Percentiles rank a stretch among this genome's conserved stretches.
Conservation (phyloP, 2,113 vertebrate species). For the Cardinalis cardinalis region DNA sequence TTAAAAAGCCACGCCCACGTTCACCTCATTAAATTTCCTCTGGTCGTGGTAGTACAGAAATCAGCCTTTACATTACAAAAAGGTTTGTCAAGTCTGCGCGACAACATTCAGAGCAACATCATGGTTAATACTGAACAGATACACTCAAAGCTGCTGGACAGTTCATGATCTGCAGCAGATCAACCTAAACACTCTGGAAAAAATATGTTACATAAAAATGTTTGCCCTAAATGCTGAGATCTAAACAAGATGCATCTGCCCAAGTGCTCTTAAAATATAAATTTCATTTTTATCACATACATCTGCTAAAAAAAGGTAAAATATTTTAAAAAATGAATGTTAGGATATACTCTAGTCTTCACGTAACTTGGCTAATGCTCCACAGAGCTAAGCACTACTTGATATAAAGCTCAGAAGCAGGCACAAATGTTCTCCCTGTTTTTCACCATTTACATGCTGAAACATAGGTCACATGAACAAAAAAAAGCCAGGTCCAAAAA, state of each 20-base stretch:
- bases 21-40: constrained; percentile 96
- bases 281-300: constrained; percentile 58
- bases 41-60: constrained; percentile 55
- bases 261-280: constrained; percentile 65
- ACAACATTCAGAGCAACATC: constrained; percentile 69
- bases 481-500: constrained; percentile 52
- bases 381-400: constrained; percentile 56
- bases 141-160: constrained; percentile 38
- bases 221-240: constrained; percentile 37
- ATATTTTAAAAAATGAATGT: constrained; percentile 39
- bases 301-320: constrained; percentile 64
- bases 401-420: constrained; percentile 65
- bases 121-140: constrained; percentile 67
- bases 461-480: constrained; percentile 57
- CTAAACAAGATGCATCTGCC: constrained; percentile 56
- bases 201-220: constrained; percentile 17
- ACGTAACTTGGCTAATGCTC: constrained; percentile 57
- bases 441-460: constrained; percentile 71
- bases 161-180: constrained; percentile 58
- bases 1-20: constrained; percentile 73
- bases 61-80: constrained; percentile 71
- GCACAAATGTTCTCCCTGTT: constrained; percentile 65
- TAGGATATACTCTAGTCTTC: constrained; percentile 60
- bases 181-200: constrained; percentile 4
- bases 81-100: constrained; percentile 58